phyloP scores from a whole-genome alignment of 2,113 vertebrate species.

The Dunckerocampus dactyliophorus region DNA sequence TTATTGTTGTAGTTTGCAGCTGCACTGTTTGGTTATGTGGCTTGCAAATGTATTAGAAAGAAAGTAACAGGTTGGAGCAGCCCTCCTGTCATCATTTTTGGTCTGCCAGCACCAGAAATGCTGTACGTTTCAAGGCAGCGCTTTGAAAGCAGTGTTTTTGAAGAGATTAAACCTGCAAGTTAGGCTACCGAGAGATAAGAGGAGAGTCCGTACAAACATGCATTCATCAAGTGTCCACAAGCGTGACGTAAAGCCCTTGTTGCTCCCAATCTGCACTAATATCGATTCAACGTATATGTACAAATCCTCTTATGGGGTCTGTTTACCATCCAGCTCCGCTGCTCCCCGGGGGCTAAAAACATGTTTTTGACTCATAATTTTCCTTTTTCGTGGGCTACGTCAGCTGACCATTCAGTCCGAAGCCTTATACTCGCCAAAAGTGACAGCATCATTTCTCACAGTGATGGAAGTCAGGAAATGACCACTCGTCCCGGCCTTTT shows the following conservation, averaged over 20 bases:
- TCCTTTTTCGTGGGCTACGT: slow-evolving; percentile 18
- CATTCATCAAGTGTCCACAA: not conserved
- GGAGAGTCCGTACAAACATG: not conserved
- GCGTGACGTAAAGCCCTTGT: not conserved
- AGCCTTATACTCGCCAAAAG: slow-evolving; percentile 30
- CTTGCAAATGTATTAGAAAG: too few species aligned
- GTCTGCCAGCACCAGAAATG: too few species aligned
- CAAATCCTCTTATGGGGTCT: slow-evolving; percentile 5
- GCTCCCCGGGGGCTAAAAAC: not conserved
- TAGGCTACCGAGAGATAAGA: not conserved
- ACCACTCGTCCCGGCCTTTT: slow-evolving; percentile 49
- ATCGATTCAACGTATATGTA: not conserved
- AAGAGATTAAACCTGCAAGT: not conserved
- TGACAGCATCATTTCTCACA: slow-evolving; percentile 40
- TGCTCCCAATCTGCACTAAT: not conserved
- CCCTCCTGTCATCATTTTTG: too few species aligned
- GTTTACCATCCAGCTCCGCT: not conserved
- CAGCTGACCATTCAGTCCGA: slow-evolving; percentile 22
- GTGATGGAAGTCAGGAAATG: slow-evolving; percentile 58
- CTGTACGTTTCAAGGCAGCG: too few species aligned
- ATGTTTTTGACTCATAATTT: not conserved
- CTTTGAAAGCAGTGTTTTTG: not conserved
- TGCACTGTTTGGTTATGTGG: too few species aligned
- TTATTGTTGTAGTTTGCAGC: too few species aligned
- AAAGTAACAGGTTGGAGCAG: too few species aligned